phyloP scores from a whole-genome alignment of 1,140 invertebrate genomes.

The Aphis craccivora region DNA sequence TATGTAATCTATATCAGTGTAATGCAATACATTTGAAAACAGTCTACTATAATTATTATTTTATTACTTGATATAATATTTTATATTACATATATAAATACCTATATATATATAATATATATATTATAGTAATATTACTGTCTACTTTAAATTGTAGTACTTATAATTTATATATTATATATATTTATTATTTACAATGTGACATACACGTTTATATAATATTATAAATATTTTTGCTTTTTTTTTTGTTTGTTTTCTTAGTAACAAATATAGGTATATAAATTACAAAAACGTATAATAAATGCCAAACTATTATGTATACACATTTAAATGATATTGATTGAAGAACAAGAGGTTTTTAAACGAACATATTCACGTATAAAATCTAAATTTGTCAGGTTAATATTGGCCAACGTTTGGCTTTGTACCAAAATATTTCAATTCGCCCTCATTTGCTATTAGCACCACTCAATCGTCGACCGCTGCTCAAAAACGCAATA shows the following conservation, averaged over 20 bases:
- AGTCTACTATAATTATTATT: neutral
- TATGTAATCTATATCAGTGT: neutral
- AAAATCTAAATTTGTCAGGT: constrained; percentile 58
- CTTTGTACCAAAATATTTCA: constrained; percentile 41
- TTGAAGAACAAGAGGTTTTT: constrained; percentile 34
- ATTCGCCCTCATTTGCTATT: constrained; percentile 56
- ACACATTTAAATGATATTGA: constrained; percentile 42
- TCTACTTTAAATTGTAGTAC: neutral
- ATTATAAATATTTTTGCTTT: neutral
- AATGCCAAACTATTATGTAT: neutral
- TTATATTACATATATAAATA: too few relatives aligned
- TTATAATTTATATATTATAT: neutral
- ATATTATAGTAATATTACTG: too few relatives aligned
- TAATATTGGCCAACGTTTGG: constrained; percentile 47
- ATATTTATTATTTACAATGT: neutral
- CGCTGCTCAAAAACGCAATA: constrained; percentile 58
- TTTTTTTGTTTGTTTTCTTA: neutral
- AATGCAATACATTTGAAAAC: neutral
- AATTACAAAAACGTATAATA: neutral
- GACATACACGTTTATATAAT: neutral
- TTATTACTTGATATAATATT: neutral
- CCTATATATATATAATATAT: too few relatives aligned
- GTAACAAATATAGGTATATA: neutral
- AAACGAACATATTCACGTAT: constrained; percentile 50
- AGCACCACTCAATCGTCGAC: constrained; percentile 57